Conservation (phyloP, 2,797 vertebrate species). For the Paedocypris micromegethes region DNA sequence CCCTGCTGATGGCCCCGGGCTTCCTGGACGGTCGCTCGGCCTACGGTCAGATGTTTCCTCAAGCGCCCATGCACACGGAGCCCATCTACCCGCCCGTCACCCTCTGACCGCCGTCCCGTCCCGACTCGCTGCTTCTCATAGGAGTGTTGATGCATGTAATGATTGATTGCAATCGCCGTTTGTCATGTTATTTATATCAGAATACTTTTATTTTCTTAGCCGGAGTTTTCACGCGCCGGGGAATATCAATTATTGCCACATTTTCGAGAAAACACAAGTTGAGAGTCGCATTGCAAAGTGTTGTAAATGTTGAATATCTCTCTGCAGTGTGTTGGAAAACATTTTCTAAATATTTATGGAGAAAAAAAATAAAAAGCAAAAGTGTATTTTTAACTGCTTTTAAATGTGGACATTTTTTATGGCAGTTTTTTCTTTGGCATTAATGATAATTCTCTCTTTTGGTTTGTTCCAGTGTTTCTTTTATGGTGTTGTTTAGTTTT, state of each 20-base stretch:
- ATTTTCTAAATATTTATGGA: no score
- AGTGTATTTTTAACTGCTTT: no score
- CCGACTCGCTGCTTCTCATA: constrained; percentile 43
- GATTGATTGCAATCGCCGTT: constrained; percentile 42
- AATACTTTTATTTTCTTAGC: constrained; percentile 16
- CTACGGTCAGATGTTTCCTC: constrained; percentile 44
- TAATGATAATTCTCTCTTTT: no score
- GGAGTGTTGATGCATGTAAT: constrained; percentile 37
- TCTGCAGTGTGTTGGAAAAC: no score
- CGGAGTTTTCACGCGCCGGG: not conserved
- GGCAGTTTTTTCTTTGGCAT: no score
- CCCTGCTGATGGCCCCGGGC: constrained; percentile 44
- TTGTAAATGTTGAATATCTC: no score
- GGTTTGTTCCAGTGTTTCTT: no score
- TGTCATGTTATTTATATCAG: constrained; percentile 37
- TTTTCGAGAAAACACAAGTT: not conserved
- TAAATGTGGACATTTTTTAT: no score
- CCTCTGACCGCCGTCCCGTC: constrained; percentile 33
- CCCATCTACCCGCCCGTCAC: constrained; percentile 44
- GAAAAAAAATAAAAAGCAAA: no score
- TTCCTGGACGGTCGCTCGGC: constrained; percentile 49
- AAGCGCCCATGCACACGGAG: constrained; percentile 47
- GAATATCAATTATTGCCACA: not conserved
- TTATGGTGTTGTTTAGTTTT: no score
- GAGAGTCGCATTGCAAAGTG: no score